phyloP scores from a whole-genome alignment of 2,113 vertebrate species.

The Tautogolabrus adspersus region DNA sequence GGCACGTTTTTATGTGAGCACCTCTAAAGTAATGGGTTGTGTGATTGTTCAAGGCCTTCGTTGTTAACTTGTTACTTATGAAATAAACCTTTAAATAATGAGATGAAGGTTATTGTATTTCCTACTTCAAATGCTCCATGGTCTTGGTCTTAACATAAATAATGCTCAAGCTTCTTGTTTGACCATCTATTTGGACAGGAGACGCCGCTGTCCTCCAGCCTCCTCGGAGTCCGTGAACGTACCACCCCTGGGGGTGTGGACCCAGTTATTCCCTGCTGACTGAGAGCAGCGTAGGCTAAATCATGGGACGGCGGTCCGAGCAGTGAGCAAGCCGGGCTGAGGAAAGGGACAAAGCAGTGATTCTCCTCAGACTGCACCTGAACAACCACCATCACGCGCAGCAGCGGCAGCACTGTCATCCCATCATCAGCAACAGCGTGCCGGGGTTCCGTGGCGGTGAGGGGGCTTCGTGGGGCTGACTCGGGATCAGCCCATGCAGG shows the following conservation, averaged over 20 bases:
- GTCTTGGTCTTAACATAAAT: no score
- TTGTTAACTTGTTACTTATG: no score
- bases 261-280: slow-evolving; percentile 57
- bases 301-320: slow-evolving; percentile 67
- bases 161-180: no score
- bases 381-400: not conserved
- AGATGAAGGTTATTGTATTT: no score
- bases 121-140: no score
- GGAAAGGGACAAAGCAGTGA: slow-evolving; percentile 33
- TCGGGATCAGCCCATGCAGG: slow-evolving; percentile 52
- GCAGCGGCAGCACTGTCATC: not conserved
- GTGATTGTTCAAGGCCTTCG: no score
- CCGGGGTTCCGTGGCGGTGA: not conserved
- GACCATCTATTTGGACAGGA: not conserved
- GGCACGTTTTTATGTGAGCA: no score
- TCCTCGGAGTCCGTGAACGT: slow-evolving; percentile 42
- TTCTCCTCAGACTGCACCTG: not conserved
- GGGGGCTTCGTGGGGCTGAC: slow-evolving; percentile 44
- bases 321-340: slow-evolving; percentile 40
- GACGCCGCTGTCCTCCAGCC: slow-evolving; percentile 8
- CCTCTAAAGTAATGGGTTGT: no score
- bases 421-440: not conserved
- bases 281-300: slow-evolving; percentile 33
- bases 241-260: slow-evolving; percentile 68
- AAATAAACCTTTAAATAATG: no score